phyloP scores from a whole-genome alignment of 2,113 vertebrate genomes.

The Neolamprologus brichardi region DNA sequence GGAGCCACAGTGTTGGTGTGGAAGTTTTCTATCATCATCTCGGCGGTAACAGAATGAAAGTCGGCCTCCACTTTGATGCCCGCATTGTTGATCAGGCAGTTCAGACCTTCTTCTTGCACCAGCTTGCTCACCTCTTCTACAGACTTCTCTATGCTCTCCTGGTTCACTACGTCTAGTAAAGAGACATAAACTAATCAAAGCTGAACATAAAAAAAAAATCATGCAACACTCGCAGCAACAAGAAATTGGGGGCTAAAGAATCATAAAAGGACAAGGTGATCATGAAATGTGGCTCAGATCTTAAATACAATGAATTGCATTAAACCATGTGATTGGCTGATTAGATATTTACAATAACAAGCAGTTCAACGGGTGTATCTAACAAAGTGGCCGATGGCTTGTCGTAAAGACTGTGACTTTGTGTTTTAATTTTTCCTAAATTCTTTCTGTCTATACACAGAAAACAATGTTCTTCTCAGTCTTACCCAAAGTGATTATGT shows the following conservation, averaged over 20 bases:
- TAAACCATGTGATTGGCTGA: not conserved
- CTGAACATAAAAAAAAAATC: not conserved
- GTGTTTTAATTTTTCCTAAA: not conserved
- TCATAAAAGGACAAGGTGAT: not conserved
- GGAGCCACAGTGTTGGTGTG: conserved; percentile 73
- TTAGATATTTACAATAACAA: not conserved
- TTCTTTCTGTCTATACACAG: not conserved
- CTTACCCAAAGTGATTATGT: conserved; percentile 59
- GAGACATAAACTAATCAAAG: not conserved
- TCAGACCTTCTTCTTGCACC: conserved; percentile 70
- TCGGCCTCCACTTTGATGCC: conserved; percentile 67
- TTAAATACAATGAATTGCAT: not conserved
- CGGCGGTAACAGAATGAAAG: conserved; percentile 69
- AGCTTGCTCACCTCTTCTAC: conserved; percentile 68
- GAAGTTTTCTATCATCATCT: conserved; percentile 76
- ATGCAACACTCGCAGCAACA: not conserved
- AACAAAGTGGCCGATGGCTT: not conserved
- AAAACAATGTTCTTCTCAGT: not conserved
- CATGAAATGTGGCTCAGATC: not conserved
- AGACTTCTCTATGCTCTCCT: conserved; percentile 71
- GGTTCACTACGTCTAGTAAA: conserved; percentile 47
- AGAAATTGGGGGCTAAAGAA: not conserved
- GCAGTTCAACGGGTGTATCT: not conserved
- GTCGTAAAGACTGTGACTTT: not conserved
- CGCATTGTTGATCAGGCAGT: conserved; percentile 80